These are phyloP conservation scores for Antheraea mylitta DNA, from an alignment of 1,140 invertebrate genomes.

Conservation along the genomic window DNA sequence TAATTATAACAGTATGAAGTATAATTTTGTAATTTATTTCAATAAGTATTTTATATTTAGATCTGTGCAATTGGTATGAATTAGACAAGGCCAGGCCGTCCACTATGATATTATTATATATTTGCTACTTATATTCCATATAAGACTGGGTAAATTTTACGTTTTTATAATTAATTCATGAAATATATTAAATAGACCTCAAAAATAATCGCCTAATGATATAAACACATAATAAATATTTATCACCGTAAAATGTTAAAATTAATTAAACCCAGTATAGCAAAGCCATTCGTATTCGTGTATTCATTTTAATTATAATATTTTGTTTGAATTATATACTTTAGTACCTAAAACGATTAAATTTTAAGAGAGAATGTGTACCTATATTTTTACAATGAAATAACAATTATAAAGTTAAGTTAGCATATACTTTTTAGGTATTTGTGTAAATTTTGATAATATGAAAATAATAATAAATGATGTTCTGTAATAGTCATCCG, in stretches of 20 bases:
- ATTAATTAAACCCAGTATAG: constrained; percentile 10
- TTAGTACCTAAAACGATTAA: constrained; percentile 45
- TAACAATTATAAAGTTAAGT: constrained; percentile 53
- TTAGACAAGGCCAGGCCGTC: constrained; percentile 66
- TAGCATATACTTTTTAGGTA: constrained; percentile 44
- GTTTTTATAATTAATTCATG: not conserved
- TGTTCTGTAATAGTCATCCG: constrained; percentile 48
- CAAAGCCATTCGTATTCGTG: constrained; percentile 12
- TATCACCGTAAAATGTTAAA: not conserved
- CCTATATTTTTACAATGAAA: constrained; percentile 70
- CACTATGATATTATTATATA: constrained; percentile 51
- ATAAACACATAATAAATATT: too few relatives aligned
- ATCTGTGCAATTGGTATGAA: constrained; percentile 26
- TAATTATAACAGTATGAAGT: constrained; percentile 4
- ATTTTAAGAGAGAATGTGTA: constrained; percentile 43
- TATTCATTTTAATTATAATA: constrained; percentile 12
- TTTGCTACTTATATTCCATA: constrained; percentile 35
- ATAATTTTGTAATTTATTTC: constrained; percentile 20
- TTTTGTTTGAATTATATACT: constrained; percentile 37
- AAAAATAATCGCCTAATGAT: too few relatives aligned
- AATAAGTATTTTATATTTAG: constrained; percentile 16
- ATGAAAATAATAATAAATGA: constrained; percentile 44
- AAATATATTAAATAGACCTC: too few relatives aligned
- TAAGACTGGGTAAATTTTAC: constrained; percentile 44
- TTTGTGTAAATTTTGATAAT: constrained; percentile 74